phyloP scores from a whole-genome alignment of 2,113 vertebrate genomes.

The Sorex fumeus region DNA sequence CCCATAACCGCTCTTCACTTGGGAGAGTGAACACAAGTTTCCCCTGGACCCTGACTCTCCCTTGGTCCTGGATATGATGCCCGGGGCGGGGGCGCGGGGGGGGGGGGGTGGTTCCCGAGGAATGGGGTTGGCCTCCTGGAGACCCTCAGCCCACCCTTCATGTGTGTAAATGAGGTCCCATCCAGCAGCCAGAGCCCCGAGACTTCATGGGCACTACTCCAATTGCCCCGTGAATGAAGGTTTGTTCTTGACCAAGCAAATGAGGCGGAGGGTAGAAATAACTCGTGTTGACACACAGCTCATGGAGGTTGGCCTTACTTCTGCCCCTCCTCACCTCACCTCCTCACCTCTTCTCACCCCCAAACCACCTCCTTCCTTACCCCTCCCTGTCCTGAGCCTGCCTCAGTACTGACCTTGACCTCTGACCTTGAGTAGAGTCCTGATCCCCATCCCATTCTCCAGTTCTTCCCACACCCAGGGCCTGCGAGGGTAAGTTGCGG shows the following conservation, averaged over 20 bases:
- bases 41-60: background rate
- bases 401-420: background rate
- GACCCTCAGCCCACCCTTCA: background rate
- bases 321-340: no score
- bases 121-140: background rate
- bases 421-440: background rate
- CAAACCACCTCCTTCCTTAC: background rate
- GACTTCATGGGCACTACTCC: no score
- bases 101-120: no score
- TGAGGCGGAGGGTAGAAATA: background rate
- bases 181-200: no score
- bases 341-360: background rate
- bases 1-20: background rate
- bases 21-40: background rate
- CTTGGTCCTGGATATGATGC: background rate
- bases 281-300: background rate
- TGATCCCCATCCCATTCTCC: background rate
- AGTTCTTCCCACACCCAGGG: background rate
- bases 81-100: no score
- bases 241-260: background rate
- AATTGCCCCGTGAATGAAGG: no score
- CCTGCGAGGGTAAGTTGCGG: background rate
- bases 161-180: background rate
- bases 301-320: background rate
- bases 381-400: background rate